Evolutionary conservation across 2,888 invertebrate genomes (phyloP).

Genomic region (Diplolepis rosae): DNA sequence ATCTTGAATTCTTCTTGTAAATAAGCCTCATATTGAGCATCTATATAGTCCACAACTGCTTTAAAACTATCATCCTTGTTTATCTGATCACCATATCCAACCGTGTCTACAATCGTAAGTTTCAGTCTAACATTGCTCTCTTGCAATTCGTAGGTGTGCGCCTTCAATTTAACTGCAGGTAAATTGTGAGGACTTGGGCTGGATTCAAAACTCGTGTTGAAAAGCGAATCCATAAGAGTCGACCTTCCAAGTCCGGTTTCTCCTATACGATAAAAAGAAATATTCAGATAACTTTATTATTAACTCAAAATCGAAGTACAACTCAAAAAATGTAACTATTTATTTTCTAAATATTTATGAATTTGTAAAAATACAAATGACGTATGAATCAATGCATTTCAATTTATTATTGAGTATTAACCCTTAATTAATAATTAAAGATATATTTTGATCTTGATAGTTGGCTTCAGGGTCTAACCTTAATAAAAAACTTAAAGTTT

Average conservation of each 20-base stretch:
- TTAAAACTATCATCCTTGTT: conserved; percentile 99
- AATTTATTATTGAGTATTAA: no score
- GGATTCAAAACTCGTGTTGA: conserved; percentile 98
- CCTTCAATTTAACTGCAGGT: conserved; percentile 97
- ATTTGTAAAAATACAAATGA: no score
- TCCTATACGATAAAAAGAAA: no score
- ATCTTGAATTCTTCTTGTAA: conserved; percentile 99
- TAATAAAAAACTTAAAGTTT: no score
- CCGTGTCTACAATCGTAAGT: conserved; percentile 97
- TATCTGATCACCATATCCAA: conserved; percentile 99
- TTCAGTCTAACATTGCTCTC: conserved; percentile 94
- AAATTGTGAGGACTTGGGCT: conserved; percentile 95
- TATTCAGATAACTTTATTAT: no score
- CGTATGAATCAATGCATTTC: no score
- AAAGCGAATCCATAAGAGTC: conserved; percentile 98
- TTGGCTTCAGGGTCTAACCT: no score
- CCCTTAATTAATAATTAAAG: no score
- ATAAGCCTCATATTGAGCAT: conserved; percentile 97
- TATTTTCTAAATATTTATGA: no score
- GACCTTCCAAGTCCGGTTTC: conserved; percentile 99
- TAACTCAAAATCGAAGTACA: no score
- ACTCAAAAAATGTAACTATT: no score
- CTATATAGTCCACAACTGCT: conserved; percentile 98
- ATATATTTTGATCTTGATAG: no score
- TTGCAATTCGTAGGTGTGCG: conserved; percentile 95